Conservation (phyloP, 2,888 invertebrate genomes). For the Stenichneumon culpator region DNA sequence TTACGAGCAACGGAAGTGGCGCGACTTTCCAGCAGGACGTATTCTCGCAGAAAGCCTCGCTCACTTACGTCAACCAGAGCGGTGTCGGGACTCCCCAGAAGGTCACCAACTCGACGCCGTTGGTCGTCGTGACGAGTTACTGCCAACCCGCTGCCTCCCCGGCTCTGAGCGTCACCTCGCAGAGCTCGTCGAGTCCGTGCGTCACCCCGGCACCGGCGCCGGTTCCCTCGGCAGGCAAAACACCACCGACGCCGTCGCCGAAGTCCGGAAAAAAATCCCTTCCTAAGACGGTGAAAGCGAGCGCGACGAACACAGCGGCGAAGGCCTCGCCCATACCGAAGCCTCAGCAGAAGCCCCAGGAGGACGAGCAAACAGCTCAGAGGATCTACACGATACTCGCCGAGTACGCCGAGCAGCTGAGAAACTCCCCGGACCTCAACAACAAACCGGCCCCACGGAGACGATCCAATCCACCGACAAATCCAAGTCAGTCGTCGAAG, state of each 20-base stretch:
- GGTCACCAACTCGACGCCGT: slow-evolving; percentile 85
- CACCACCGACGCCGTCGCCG: slow-evolving; percentile 83
- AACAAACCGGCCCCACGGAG: slow-evolving; percentile 93
- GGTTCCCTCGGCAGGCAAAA: slow-evolving; percentile 85
- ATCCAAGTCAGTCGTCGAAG: slow-evolving; percentile 90
- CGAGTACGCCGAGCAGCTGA: slow-evolving; percentile 92
- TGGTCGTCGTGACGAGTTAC: slow-evolving; percentile 88
- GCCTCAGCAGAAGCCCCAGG: slow-evolving; percentile 91
- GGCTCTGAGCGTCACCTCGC: slow-evolving; percentile 87
- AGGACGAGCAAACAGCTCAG: slow-evolving; percentile 93
- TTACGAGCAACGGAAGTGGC: slow-evolving; percentile 75
- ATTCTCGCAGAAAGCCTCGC: slow-evolving; percentile 86
- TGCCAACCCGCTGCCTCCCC: slow-evolving; percentile 87
- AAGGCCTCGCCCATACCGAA: slow-evolving; percentile 90
- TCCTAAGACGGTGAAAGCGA: slow-evolving; percentile 87
- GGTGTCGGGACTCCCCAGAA: slow-evolving; percentile 79
- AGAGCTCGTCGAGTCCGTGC: slow-evolving; percentile 87
- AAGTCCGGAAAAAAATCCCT: slow-evolving; percentile 85
- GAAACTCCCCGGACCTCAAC: slow-evolving; percentile 92
- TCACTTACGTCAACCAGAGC: slow-evolving; percentile 86
- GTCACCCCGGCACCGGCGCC: slow-evolving; percentile 87
- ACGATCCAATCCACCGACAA: slow-evolving; percentile 91
- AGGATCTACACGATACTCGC: slow-evolving; percentile 92
- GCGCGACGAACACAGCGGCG: slow-evolving; percentile 87
- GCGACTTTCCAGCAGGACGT: slow-evolving; percentile 79